These are phyloP conservation scores for Yponomeuta plumbellus DNA, from an alignment of 2,888 invertebrate genomes.

Conservation along the genomic window DNA sequence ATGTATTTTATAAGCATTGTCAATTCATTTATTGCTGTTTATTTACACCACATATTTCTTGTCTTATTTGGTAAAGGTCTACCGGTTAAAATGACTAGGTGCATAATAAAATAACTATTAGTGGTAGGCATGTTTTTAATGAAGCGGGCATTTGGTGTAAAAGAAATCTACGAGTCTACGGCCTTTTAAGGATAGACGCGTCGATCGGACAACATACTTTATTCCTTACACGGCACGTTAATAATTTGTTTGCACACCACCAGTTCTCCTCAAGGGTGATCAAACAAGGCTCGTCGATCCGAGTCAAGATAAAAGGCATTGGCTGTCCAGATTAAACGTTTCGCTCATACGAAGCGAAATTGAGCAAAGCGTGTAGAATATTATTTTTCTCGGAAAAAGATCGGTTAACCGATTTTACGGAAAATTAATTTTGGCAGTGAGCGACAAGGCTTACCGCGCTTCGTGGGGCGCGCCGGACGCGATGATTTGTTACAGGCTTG, in stretches of 20 bases:
- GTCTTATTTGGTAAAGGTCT: constrained; percentile 6
- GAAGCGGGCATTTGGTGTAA: constrained; percentile 37
- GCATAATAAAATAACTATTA: constrained; percentile 15
- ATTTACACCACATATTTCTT: constrained; percentile 3
- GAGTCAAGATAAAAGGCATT: constrained; percentile 21
- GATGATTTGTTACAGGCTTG: constrained; percentile 60
- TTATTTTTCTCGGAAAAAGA: constrained; percentile 69
- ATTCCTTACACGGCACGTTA: constrained; percentile 53
- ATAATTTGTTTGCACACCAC: constrained; percentile 61
- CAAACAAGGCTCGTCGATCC: constrained; percentile 32
- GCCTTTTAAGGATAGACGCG: constrained; percentile 45
- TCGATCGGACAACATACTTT: constrained; percentile 36
- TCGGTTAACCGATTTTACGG: constrained; percentile 69
- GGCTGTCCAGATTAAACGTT: constrained; percentile 54
- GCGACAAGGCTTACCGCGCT: constrained; percentile 52
- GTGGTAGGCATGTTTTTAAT: constrained; percentile 48
- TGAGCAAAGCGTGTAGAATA: constrained; percentile 45
- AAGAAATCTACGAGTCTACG: constrained; percentile 31
- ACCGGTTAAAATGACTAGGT: not conserved
- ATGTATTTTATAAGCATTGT: not conserved
- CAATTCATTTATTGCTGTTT: not conserved
- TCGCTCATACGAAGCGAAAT: constrained; percentile 48
- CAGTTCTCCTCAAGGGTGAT: constrained; percentile 43
- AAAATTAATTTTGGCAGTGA: constrained; percentile 71
- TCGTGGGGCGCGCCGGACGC: constrained; percentile 37